phyloP scores from a whole-genome alignment of 2,113 vertebrate species.

The Engraulis encrasicolus region DNA sequence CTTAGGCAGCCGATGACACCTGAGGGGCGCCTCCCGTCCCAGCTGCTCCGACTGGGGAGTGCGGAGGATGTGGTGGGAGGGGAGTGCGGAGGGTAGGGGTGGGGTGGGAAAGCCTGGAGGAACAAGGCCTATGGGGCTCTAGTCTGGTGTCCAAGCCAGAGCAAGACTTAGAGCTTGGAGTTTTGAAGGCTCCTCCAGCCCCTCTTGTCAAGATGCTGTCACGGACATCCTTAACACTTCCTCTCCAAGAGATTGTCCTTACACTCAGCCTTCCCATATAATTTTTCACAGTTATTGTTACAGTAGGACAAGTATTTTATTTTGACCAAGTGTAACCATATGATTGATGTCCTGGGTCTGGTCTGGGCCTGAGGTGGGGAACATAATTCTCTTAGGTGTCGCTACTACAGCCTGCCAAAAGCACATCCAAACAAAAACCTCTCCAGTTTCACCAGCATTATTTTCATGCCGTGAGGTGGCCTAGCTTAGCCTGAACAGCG shows the following conservation, averaged over 20 bases:
- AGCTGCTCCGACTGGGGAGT: conserved; percentile 47
- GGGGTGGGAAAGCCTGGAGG: neutral
- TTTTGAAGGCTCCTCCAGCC: neutral
- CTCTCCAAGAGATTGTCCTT: too few relatives aligned
- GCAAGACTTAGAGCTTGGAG: neutral
- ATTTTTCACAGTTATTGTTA: neutral
- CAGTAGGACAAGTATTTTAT: neutral
- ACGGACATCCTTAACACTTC: neutral
- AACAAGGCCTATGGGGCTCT: conserved; percentile 8
- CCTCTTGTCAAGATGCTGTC: neutral
- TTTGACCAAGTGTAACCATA: neutral
- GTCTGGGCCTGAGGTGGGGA: neutral
- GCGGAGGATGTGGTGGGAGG: too few relatives aligned
- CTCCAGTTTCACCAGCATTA: neutral
- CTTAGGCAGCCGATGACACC: conserved; percentile 77
- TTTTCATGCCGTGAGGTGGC: neutral
- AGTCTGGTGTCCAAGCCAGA: neutral
- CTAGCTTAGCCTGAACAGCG: neutral
- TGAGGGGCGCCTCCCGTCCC: conserved; percentile 70
- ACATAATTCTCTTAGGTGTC: neutral
- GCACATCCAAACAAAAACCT: neutral
- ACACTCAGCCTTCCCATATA: too few relatives aligned
- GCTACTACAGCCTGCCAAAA: neutral
- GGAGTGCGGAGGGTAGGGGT: neutral
- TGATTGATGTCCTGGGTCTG: neutral